Percentiles rank a stretch among this genome's conserved stretches.
These are phyloP conservation scores for Pachypeltis micranthus DNA, from an alignment of 1,140 invertebrate species.

Conservation along the genomic window DNA sequence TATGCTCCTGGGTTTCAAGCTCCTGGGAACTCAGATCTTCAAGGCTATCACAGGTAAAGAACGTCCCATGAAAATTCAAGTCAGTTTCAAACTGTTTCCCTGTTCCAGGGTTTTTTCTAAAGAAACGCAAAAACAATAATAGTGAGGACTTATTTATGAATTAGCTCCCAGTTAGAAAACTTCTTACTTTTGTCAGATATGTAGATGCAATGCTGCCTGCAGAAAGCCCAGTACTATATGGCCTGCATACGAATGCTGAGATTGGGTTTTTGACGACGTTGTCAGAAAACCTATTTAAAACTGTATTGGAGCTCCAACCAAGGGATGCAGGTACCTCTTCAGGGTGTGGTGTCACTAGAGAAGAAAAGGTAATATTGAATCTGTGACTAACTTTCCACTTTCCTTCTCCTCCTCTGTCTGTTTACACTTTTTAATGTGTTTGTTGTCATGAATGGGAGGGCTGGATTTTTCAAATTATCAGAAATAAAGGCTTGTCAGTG, in stretches of 20 bases:
- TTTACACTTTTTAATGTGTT: no score
- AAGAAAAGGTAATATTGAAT: conserved; percentile 56
- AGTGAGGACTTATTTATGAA: neutral
- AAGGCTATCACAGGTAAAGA: conserved; percentile 56
- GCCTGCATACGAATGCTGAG: conserved; percentile 88
- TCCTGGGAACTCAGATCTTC: conserved; percentile 77
- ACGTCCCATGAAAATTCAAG: neutral
- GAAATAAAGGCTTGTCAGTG: neutral
- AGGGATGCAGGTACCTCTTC: conserved; percentile 56
- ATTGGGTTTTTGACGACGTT: conserved; percentile 83
- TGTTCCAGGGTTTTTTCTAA: neutral
- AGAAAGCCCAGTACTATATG: conserved; percentile 83
- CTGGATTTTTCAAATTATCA: neutral
- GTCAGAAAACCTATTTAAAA: conserved; percentile 76
- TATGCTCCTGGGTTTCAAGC: conserved; percentile 70
- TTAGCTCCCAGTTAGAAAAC: neutral
- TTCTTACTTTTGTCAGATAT: conserved; percentile 38
- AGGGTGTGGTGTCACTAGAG: conserved; percentile 52
- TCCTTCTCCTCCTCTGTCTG: neutral
- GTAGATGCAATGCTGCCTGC: conserved; percentile 76
- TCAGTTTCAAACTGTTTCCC: neutral
- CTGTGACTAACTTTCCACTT: neutral
- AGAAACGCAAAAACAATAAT: neutral
- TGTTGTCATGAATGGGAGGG: neutral
- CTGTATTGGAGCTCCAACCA: conserved; percentile 85